Evolutionary conservation across 2,113 vertebrate species (phyloP), one percentile per base, ranked within the genome.

Genomic region (Myiagra hebetior): DNA sequence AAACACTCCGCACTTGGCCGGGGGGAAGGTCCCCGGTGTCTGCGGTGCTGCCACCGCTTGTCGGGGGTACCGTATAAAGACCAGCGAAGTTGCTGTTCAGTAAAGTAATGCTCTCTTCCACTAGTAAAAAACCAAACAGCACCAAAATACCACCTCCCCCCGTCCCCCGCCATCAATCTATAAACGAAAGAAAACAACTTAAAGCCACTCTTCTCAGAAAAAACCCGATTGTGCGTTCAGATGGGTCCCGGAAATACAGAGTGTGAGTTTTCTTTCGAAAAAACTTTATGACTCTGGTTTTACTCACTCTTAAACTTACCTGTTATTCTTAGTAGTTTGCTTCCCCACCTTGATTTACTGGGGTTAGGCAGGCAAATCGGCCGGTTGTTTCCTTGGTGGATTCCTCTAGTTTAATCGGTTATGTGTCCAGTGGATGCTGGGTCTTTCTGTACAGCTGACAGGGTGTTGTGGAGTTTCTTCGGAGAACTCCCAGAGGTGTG

Each of bases 1-100:
- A 4, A 15, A 15, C 22, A 9, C 11, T 11, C 3, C 1, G 15
- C 21, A 1, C 5, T 18, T 50, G 0, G 30, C 0, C 14, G 31
- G 37, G 15, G 23, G 7, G 28, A 24, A 23, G 17, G 47, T 46
- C 17, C 21, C 23, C 10, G 7, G 33, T 47, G 62, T 70, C 17
- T 15, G 56, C 50, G 28, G 81, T 12, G 20, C 26, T 70, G 35
- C 65, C 30, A 0, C 14, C 3, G 35, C 42, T 37, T 30, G 6
- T 24, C 10, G 3, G 12, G 20, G 10, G 10, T 35, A 8, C 19
- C 20, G n/a, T 26, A 6, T 27, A 8, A 49, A 10, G 6, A 14
- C 7, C 23, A 3, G 37, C 2, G 31, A 47, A n/a, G 14, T 31
- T 65, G 50, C 62, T 3, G 26, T 37, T 57, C 55, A 7, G 20